Conservation (phyloP, 2,888 invertebrate species). For the Eulithis testata region DNA sequence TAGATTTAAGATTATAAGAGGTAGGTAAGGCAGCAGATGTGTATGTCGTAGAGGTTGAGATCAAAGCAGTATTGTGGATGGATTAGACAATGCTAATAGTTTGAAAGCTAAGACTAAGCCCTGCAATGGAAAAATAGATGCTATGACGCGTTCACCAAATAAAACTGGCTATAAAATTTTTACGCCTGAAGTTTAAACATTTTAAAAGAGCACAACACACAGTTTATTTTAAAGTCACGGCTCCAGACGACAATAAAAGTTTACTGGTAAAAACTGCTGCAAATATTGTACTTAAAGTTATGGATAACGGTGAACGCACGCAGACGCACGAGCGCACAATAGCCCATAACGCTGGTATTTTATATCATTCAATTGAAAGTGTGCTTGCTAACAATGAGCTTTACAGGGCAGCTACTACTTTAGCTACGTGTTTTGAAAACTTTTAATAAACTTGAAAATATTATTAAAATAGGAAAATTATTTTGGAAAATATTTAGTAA, state of each 20-base stretch:
- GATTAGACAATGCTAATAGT: no score
- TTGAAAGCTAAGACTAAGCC: no score
- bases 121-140: no score
- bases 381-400: conserved; percentile 10
- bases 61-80: no score
- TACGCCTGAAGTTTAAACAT: conserved; percentile 7
- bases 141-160: no score
- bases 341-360: conserved; percentile 55
- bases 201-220: conserved; percentile 6
- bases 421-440: no score
- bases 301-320: conserved; percentile 42
- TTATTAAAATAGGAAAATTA: no score
- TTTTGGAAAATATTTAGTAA: no score
- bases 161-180: conserved; percentile 13
- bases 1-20: background rate
- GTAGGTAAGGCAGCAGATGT: no score
- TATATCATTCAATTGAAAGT: conserved; percentile 25
- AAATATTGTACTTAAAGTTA: conserved; percentile 31
- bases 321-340: conserved; percentile 58
- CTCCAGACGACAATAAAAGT: conserved; percentile 28
- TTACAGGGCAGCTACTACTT: background rate
- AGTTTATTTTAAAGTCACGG: conserved; percentile 13
- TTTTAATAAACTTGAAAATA: no score
- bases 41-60: no score
- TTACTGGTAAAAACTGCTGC: conserved; percentile 25